Conservation (phyloP, 2,113 vertebrate species). For the Neotragus moschatus region DNA sequence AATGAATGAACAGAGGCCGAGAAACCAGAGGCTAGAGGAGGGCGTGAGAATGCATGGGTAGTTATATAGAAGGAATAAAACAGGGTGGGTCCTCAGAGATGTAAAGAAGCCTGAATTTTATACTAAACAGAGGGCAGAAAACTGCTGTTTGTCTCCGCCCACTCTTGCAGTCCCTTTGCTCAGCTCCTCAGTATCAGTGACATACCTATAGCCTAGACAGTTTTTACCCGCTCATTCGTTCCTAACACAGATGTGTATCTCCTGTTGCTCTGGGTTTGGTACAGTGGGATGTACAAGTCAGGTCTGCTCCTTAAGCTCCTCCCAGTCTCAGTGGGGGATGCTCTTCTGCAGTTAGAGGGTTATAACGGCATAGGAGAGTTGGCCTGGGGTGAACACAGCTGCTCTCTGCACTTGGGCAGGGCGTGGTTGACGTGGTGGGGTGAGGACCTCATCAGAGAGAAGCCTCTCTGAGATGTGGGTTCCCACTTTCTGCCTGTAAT, state of each 20-base stretch:
- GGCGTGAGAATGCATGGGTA: neutral
- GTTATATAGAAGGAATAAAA: neutral
- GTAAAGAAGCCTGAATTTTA: neutral
- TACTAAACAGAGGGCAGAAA: neutral
- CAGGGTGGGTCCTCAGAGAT: neutral
- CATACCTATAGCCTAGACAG: neutral
- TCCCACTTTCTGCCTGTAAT: neutral
- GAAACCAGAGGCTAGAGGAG: neutral
- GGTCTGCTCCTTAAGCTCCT: neutral
- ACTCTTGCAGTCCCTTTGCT: neutral
- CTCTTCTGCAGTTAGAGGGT: neutral
- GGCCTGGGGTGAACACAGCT: no score
- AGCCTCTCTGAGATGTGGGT: neutral
- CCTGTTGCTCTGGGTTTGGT: neutral
- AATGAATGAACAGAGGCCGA: neutral
- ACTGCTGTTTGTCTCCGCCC: neutral
- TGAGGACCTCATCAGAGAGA: neutral
- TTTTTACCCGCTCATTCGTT: neutral
- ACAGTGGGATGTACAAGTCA: neutral
- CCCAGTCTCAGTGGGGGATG: neutral
- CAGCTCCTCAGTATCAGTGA: neutral
- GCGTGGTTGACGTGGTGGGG: neutral
- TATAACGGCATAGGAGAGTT: accelerated
- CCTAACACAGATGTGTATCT: neutral
- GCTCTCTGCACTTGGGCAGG: neutral